A percentile compares a stretch with the other conserved stretches of the same genome.
Evolutionary conservation across 2,113 vertebrate species (phyloP).

Genomic region (Atractosteus spatula): DNA sequence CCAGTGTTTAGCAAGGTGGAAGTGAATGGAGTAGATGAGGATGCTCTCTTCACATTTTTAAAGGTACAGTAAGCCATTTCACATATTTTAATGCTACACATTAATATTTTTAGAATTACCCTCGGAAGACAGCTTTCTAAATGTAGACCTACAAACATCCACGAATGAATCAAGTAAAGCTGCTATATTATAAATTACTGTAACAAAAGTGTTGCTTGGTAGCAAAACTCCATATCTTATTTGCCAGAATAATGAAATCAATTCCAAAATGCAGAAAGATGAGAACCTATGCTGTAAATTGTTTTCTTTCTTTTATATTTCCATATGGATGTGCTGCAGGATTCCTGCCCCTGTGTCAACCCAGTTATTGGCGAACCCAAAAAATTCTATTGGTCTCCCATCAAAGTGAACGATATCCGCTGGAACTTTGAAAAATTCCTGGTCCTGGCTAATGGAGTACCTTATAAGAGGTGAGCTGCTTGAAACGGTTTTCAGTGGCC

Average conservation of each 20-base stretch:
- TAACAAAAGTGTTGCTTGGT: too few relatives aligned
- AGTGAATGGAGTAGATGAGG: conserved; percentile 70
- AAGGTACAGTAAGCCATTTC: conserved; percentile 50
- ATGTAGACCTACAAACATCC: too few relatives aligned
- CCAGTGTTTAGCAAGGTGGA: conserved; percentile 65
- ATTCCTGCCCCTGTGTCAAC: conserved; percentile 63
- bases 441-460: conserved; percentile 57
- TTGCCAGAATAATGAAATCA: too few relatives aligned
- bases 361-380: conserved; percentile 66
- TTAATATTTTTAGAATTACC: neutral
- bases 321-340: conserved; percentile 36
- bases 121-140: too few relatives aligned
- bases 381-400: conserved; percentile 69
- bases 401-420: conserved; percentile 67
- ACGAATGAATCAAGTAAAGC: too few relatives aligned
- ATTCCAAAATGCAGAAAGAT: too few relatives aligned
- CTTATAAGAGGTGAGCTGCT: conserved; percentile 57
- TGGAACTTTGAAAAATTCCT: conserved; percentile 79
- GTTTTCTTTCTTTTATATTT: too few relatives aligned
- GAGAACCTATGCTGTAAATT: too few relatives aligned
- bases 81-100: neutral
- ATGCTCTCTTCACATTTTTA: conserved; percentile 64
- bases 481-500: neutral
- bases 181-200: too few relatives aligned
- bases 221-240: too few relatives aligned